Conservation (phyloP, 2,113 vertebrate species). For the Oncorhynchus tshawytscha region DNA sequence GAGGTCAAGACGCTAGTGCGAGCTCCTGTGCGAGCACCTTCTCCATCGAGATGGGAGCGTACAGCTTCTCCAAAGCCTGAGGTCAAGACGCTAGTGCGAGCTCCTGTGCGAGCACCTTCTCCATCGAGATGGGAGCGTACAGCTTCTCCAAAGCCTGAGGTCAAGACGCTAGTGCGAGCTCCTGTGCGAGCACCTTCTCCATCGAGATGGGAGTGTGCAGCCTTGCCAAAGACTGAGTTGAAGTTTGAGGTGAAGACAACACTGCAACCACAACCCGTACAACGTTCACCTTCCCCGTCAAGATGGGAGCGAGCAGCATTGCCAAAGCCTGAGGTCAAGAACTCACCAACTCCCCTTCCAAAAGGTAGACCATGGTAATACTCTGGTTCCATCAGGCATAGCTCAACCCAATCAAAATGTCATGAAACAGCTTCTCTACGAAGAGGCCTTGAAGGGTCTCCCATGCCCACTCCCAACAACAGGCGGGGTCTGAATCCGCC, state of each 20-base stretch:
- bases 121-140: neutral
- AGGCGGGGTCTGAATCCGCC: conserved; percentile 46
- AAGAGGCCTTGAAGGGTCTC: conserved; percentile 40
- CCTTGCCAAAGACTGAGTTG: neutral
- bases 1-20: neutral
- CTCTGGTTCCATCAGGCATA: neutral
- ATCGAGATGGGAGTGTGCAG: neutral
- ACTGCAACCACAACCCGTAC: no score
- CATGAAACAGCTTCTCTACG: conserved; percentile 41
- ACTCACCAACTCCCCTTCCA: neutral
- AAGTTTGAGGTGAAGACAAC: no score
- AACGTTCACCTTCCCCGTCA: no score
- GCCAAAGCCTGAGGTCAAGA: no score
- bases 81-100: neutral
- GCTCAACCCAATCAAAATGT: conserved; percentile 16
- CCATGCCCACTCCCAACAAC: conserved; percentile 48
- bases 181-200: neutral
- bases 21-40: neutral
- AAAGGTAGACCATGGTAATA: conserved; percentile 19
- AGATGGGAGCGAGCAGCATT: no score
- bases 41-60: neutral
- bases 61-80: neutral
- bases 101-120: neutral
- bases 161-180: neutral
- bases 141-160: neutral